Conservation (phyloP, 1,140 invertebrate genomes). For the Drosophila novamexicana region DNA sequence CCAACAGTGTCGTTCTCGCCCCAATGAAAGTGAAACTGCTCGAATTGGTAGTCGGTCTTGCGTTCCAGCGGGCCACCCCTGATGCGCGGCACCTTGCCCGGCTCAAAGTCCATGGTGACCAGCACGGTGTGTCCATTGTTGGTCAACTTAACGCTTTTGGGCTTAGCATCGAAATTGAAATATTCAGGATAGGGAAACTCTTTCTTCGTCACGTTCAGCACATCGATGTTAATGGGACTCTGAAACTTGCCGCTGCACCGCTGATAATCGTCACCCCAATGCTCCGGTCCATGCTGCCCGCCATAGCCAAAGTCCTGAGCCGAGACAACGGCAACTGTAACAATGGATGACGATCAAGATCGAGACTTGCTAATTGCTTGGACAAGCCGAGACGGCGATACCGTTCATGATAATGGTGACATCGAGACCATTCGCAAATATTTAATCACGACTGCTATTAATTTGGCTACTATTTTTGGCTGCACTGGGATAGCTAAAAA, state of each 20-base stretch:
- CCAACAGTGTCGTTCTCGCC: constrained; percentile 92
- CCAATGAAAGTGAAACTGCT: constrained; percentile 92
- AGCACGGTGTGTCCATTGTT: constrained; percentile 91
- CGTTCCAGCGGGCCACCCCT: constrained; percentile 88
- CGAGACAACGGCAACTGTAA: constrained; percentile 22
- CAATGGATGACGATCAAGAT: background rate
- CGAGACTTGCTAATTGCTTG: constrained; percentile 18
- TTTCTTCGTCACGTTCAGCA: constrained; percentile 86
- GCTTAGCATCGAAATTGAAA: constrained; percentile 86
- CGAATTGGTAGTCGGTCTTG: constrained; percentile 89
- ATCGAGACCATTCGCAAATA: constrained; percentile 9
- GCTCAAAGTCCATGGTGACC: constrained; percentile 85
- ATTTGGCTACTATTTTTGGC: constrained; percentile 9
- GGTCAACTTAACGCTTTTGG: constrained; percentile 85
- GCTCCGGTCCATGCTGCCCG: constrained; percentile 87
- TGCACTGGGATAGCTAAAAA: background rate
- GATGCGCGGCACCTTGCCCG: constrained; percentile 85
- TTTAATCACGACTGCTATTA: background rate
- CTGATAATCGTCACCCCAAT: constrained; percentile 89
- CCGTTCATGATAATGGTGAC: background rate
- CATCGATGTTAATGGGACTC: constrained; percentile 92
- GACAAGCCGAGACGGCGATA: background rate
- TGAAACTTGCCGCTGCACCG: constrained; percentile 91
- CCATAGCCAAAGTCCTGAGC: constrained; percentile 65
- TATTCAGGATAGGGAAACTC: constrained; percentile 86